Evolutionary conservation across 2,113 vertebrate species (phyloP).

Genomic region (Podilymbus podiceps): DNA sequence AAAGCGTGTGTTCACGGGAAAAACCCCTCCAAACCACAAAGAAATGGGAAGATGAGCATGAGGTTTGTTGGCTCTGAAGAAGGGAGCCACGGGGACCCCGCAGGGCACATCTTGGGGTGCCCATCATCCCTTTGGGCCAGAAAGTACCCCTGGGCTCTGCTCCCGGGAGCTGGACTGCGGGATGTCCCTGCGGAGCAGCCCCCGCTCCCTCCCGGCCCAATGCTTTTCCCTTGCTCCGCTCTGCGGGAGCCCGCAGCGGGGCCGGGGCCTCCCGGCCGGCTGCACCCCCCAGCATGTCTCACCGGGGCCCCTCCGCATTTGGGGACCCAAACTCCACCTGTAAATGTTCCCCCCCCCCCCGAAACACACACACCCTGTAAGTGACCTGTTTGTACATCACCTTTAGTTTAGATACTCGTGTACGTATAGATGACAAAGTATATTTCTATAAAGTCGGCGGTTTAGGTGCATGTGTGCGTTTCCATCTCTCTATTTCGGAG

Average conservation of each 20-base stretch:
- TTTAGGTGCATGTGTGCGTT: conserved; percentile 12
- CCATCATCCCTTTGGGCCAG: neutral
- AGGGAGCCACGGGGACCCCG: neutral
- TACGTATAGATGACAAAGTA: neutral
- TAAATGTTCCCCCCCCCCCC: neutral
- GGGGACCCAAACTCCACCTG: neutral
- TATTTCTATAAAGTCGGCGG: conserved; percentile 1
- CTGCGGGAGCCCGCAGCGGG: neutral
- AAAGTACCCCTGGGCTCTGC: neutral
- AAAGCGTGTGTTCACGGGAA: accelerated
- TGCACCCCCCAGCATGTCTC: neutral
- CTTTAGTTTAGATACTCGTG: neutral
- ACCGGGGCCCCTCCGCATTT: neutral
- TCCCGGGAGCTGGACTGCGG: no score
- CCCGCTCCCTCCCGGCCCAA: neutral
- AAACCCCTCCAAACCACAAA: neutral
- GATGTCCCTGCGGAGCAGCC: neutral
- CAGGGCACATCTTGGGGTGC: neutral
- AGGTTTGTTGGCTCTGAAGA: neutral
- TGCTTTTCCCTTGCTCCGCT: neutral
- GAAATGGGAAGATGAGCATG: neutral
- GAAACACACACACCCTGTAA: neutral
- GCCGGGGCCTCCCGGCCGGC: neutral
- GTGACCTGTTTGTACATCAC: neutral
- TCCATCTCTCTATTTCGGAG: conserved; percentile 8